These are phyloP conservation scores for Pangasius sanitwongsei DNA, from an alignment of 2,797 vertebrate species.

Conservation along the genomic window DNA sequence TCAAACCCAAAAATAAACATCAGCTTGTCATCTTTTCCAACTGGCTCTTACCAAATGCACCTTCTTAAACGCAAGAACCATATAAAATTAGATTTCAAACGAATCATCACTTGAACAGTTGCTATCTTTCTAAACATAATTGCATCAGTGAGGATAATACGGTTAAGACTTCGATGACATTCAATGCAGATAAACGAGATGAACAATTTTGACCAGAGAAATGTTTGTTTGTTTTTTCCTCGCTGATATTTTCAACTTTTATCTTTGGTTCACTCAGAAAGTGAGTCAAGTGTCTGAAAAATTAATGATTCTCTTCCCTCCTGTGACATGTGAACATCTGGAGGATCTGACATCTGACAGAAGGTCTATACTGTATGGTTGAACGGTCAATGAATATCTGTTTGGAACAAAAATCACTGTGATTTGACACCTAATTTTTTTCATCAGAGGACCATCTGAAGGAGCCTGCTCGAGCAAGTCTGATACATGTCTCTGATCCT, in stretches of 20 bases:
- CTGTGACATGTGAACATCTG: slow-evolving; percentile 22
- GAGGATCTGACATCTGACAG: neutral
- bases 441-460: neutral
- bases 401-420: slow-evolving; percentile 13
- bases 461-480: neutral
- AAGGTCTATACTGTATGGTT: slow-evolving; percentile 15
- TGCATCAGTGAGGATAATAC: slow-evolving; percentile 28
- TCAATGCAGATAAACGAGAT: slow-evolving; percentile 34
- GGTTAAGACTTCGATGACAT: neutral
- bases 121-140: neutral
- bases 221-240: neutral
- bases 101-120: neutral
- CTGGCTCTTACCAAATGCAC: neutral
- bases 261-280: slow-evolving; percentile 29
- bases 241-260: slow-evolving; percentile 27
- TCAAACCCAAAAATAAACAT: neutral
- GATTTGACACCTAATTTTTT: neutral
- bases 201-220: neutral
- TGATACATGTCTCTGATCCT: neutral
- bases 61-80: neutral
- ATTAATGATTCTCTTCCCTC: slow-evolving; percentile 32
- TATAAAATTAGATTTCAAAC: neutral
- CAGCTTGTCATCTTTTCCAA: neutral
- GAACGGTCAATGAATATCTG: slow-evolving; percentile 10
- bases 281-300: slow-evolving; percentile 29